Percentiles rank a stretch among this genome's conserved stretches.
These are phyloP conservation scores for Cheilosia soror DNA, from an alignment of 2,888 invertebrate genomes.

Conservation along the genomic window DNA sequence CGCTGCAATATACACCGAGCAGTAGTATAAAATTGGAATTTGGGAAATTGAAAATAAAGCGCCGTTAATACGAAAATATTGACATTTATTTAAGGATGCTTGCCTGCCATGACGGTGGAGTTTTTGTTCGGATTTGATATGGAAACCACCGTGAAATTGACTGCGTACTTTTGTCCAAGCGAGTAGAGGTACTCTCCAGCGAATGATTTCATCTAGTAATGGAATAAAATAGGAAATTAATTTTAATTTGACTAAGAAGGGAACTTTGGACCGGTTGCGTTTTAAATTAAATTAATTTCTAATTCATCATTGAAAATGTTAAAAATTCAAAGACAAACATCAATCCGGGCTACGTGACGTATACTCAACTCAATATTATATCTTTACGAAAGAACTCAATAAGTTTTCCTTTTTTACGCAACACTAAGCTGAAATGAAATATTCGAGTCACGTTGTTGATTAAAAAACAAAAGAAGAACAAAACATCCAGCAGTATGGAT, in stretches of 20 bases:
- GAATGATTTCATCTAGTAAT: not conserved
- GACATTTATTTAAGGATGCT: slow-evolving; percentile 56
- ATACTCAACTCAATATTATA: slow-evolving; percentile 32
- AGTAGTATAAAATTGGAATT: slow-evolving; percentile 60
- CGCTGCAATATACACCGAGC: slow-evolving; percentile 6
- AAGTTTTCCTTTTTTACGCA: slow-evolving; percentile 15
- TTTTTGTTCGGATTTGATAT: slow-evolving; percentile 34
- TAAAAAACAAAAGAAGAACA: slow-evolving; percentile 58
- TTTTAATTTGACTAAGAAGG: not conserved
- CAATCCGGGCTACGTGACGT: slow-evolving; percentile 26
- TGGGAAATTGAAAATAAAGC: slow-evolving; percentile 71
- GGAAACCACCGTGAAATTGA: slow-evolving; percentile 45
- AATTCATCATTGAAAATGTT: not conserved
- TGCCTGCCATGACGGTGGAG: slow-evolving; percentile 3
- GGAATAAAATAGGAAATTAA: not conserved
- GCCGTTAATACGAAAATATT: slow-evolving; percentile 64
- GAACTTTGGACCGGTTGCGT: too few relatives aligned
- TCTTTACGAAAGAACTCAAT: slow-evolving; percentile 11
- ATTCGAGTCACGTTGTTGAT: slow-evolving; percentile 66
- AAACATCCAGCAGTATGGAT: slow-evolving; percentile 50
- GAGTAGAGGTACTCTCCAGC: too few relatives aligned
- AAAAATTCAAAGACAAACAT: slow-evolving; percentile 32
- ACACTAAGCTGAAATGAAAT: slow-evolving; percentile 16
- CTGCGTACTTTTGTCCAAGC: not conserved
- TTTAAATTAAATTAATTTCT: not conserved